A percentile compares a stretch with the other conserved stretches of the same genome.
phyloP scores from a whole-genome alignment of 2,113 vertebrate species.

The Pelusios castaneus region DNA sequence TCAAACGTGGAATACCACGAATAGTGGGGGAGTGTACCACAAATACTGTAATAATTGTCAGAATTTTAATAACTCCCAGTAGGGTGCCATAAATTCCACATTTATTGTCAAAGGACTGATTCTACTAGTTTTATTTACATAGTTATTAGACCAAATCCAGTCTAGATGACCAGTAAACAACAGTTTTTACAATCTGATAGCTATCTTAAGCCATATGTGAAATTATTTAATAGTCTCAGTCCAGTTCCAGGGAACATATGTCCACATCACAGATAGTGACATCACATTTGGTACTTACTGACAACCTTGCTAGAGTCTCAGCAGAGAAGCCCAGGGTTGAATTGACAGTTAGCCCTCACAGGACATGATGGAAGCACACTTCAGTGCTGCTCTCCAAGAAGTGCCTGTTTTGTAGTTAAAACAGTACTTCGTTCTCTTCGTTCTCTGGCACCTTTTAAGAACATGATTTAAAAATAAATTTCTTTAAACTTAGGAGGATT shows the following conservation, averaged over 20 bases:
- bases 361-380: not conserved
- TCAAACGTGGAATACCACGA: not conserved
- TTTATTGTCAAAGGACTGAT: constrained; percentile 9
- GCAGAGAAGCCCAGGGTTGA: not conserved
- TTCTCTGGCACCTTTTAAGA: not conserved
- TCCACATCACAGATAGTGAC: not conserved
- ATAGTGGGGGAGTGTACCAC: not conserved
- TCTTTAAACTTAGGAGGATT: not conserved
- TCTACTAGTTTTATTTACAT: not conserved
- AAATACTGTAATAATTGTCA: constrained; percentile 1
- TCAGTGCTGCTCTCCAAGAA: not conserved
- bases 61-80: not conserved
- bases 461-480: not conserved
- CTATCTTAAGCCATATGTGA: not conserved
- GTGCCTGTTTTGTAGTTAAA: not conserved
- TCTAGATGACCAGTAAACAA: not conserved
- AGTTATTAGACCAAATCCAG: not conserved
- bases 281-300: not conserved
- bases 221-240: not conserved
- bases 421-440: not conserved
- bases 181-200: not conserved
- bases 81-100: not conserved
- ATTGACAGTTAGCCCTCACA: not conserved
- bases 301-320: fast-evolving
- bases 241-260: not conserved